A percentile compares a stretch with the other conserved stretches of the same genome.
Conservation (phyloP, 35 echinoderm and acorn worm genomes). For the Chiridota heheva region DNA sequence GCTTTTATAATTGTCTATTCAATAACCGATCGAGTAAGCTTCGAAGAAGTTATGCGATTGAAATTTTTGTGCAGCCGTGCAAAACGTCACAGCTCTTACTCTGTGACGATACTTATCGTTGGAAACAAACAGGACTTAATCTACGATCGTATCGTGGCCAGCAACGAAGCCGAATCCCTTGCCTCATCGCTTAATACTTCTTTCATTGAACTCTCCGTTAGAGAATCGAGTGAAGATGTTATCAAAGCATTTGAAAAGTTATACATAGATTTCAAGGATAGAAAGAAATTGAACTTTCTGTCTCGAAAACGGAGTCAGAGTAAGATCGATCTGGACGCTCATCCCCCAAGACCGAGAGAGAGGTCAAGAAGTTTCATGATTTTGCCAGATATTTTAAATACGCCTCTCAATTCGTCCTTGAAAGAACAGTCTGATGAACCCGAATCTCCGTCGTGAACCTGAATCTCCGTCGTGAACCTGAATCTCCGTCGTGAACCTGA, state of each 20-base stretch:
- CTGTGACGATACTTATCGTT: conserved; percentile 80
- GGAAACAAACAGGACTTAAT: conserved; percentile 86
- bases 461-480: too few species aligned
- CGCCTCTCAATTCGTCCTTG: too few species aligned
- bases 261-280: conserved; percentile 61
- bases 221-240: conserved; percentile 81
- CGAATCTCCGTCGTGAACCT: too few species aligned
- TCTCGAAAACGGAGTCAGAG: conserved; percentile 27
- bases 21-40: conserved; percentile 81
- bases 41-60: conserved; percentile 84
- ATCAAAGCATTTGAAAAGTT: conserved; percentile 65
- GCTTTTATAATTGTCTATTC: conserved; percentile 96
- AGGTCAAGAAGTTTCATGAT: conserved; percentile 69
- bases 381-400: conserved; percentile 23
- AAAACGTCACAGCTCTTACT: conserved; percentile 63
- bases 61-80: conserved; percentile 74
- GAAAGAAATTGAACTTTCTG: conserved; percentile 69
- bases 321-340: conserved; percentile 64
- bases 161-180: conserved; percentile 62
- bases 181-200: conserved; percentile 56
- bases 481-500: too few species aligned
- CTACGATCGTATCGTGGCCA: conserved; percentile 73
- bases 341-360: conserved; percentile 76
- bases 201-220: conserved; percentile 79
- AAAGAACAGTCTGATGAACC: too few species aligned